These are phyloP conservation scores for Bombus breviceps DNA, from an alignment of 1,140 invertebrate species.

Conservation along the genomic window DNA sequence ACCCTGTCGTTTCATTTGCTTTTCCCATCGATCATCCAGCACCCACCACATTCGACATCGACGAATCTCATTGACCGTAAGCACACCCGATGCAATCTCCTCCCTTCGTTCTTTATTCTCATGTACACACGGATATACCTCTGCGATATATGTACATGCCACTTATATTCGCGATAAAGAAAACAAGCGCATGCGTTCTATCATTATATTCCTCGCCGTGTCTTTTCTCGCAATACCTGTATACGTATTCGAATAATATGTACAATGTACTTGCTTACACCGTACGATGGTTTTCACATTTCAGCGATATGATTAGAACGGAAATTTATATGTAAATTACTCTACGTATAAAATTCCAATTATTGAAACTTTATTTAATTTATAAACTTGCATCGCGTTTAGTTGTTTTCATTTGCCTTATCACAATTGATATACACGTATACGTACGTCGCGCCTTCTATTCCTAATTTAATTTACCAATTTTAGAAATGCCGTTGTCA, in stretches of 20 bases:
- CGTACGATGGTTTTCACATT: not conserved
- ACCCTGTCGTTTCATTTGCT: not conserved
- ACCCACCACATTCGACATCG: constrained; percentile 5
- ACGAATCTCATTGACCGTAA: not conserved
- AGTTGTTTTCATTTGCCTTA: not conserved
- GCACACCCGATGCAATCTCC: not conserved
- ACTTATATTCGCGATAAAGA: not conserved
- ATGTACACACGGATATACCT: no score
- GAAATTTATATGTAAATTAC: no score
- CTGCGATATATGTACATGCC: no score
- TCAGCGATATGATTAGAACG: no score
- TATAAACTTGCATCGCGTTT: not conserved
- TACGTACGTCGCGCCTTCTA: not conserved
- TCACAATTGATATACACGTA: not conserved
- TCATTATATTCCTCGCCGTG: no score
- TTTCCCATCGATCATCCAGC: constrained; percentile 13
- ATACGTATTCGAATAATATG: not conserved
- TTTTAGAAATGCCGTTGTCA: not conserved
- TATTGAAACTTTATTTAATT: not conserved
- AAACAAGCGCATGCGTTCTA: constrained; percentile 7
- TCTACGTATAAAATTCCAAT: no score
- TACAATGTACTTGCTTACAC: not conserved
- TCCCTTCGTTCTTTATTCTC: not conserved
- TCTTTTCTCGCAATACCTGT: not conserved
- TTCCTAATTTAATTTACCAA: not conserved